Evolutionary conservation across 2,113 vertebrate genomes (phyloP).

Genomic region (Paracanthobrama guichenoti): DNA sequence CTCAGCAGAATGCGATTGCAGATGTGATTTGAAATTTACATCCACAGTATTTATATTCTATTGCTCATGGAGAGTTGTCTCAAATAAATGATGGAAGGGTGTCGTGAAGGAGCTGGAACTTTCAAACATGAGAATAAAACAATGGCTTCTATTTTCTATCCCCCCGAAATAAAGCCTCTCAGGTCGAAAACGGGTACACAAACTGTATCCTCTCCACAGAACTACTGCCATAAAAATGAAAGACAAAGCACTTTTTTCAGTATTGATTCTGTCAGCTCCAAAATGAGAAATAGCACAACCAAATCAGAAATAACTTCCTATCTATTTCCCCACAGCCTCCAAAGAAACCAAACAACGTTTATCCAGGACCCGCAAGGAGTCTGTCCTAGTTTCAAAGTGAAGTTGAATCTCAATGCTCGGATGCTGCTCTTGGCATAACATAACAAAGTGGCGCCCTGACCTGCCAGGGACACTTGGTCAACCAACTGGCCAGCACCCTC

Average conservation of each 20-base stretch:
- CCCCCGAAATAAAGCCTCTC: slow-evolving; percentile 50
- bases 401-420: not conserved
- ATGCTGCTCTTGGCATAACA: slow-evolving; percentile 19
- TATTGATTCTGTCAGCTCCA: slow-evolving; percentile 54
- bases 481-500: not conserved
- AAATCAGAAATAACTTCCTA: slow-evolving; percentile 48
- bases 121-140: slow-evolving; percentile 32
- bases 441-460: not conserved
- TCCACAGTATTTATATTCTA: slow-evolving; percentile 35
- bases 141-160: slow-evolving; percentile 47
- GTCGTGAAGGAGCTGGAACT: slow-evolving; percentile 53
- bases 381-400: slow-evolving; percentile 48
- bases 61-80: slow-evolving; percentile 25
- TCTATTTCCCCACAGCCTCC: slow-evolving; percentile 41
- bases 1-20: slow-evolving; percentile 22
- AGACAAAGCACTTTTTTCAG: slow-evolving; percentile 32
- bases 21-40: slow-evolving; percentile 55
- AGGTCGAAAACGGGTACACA: slow-evolving; percentile 38
- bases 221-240: slow-evolving; percentile 28
- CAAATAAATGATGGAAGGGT: slow-evolving; percentile 26
- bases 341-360: slow-evolving; percentile 31
- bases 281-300: slow-evolving; percentile 48
- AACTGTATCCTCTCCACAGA: slow-evolving; percentile 34
- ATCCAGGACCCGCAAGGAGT: slow-evolving; percentile 33
- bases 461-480: slow-evolving; percentile 9